A percentile compares a stretch with the other conserved stretches of the same genome.
These are phyloP conservation scores for Ophion slaviceki DNA, from an alignment of 2,888 invertebrate genomes.

Conservation along the genomic window DNA sequence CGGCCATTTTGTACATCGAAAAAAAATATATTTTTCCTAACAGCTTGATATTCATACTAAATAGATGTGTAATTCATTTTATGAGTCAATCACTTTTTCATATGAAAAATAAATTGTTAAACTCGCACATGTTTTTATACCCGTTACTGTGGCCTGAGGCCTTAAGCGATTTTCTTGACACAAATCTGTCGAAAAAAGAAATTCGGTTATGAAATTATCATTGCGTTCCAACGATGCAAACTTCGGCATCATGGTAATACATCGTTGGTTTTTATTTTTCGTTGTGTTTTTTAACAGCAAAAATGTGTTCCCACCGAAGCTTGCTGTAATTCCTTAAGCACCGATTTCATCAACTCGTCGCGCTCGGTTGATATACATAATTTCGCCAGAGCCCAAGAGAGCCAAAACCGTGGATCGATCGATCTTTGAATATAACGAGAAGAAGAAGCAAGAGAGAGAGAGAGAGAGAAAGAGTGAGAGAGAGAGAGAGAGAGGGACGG, in stretches of 20 bases:
- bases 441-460: constrained; percentile 18
- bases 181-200: no score
- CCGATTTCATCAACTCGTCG: constrained; percentile 33
- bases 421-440: constrained; percentile 31
- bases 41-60: no score
- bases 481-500: not conserved
- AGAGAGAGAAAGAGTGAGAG: not conserved
- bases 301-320: not conserved
- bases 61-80: no score
- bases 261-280: not conserved
- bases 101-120: no score
- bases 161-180: no score
- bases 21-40: no score
- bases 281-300: not conserved
- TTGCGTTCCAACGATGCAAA: no score
- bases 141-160: no score
- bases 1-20: no score
- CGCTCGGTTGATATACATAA: constrained; percentile 13
- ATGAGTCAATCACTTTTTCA: no score
- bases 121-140: no score
- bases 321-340: constrained; percentile 31
- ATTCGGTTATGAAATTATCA: no score
- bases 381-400: constrained; percentile 12
- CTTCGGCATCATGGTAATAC: not conserved
- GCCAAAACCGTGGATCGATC: constrained; percentile 41